Evolutionary conservation across 2,113 vertebrate genomes (phyloP).

Genomic region (Leucosticte australis): DNA sequence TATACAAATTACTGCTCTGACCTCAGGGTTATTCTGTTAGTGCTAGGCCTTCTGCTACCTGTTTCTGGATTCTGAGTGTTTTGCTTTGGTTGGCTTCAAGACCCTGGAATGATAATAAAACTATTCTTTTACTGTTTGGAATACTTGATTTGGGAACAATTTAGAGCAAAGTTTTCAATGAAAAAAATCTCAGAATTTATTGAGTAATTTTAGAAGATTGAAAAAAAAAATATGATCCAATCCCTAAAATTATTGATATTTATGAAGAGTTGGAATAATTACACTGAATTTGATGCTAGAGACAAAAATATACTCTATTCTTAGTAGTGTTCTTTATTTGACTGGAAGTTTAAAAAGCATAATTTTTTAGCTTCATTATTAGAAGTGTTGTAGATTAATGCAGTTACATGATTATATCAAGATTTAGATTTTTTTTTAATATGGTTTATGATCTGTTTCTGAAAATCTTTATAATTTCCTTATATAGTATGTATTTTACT

Average conservation of each 20-base stretch:
- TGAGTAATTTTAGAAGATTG: neutral
- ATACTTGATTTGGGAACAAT: neutral
- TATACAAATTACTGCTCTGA: neutral
- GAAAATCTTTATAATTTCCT: neutral
- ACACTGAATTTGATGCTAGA: neutral
- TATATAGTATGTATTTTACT: neutral
- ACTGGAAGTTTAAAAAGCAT: neutral
- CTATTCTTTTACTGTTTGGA: neutral
- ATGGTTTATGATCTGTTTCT: neutral
- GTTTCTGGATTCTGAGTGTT: neutral
- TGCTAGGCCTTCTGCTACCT: neutral
- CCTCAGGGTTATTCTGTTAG: neutral
- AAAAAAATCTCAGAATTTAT: neutral
- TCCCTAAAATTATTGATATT: neutral
- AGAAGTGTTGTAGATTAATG: neutral
- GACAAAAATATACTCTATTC: neutral
- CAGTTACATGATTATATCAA: neutral
- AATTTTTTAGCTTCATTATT: neutral
- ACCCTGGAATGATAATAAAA: neutral
- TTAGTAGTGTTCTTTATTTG: neutral
- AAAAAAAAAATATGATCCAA: neutral
- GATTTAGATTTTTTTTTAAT: neutral
- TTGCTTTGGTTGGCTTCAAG: neutral
- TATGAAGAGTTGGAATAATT: neutral
- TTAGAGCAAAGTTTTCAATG: neutral